A percentile compares a stretch with the other conserved stretches of the same genome.
These are phyloP conservation scores for Hymenopus coronatus DNA, from an alignment of 2,888 invertebrate species.

Conservation along the genomic window DNA sequence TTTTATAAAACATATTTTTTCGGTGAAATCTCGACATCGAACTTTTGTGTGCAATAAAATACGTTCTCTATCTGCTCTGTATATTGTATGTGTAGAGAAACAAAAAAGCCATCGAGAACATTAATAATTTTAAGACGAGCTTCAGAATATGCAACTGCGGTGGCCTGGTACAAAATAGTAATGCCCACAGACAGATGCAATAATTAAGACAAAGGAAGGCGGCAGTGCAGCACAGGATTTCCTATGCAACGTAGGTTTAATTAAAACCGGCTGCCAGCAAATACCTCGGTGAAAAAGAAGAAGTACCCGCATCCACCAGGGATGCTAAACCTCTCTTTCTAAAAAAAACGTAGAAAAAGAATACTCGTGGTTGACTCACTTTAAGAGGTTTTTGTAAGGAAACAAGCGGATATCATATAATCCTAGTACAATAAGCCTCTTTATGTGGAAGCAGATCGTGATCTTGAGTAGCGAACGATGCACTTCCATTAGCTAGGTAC, in stretches of 20 bases:
- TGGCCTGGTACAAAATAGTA: too few relatives aligned
- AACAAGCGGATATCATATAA: neutral
- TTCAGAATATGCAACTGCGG: too few relatives aligned
- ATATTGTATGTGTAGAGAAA: too few relatives aligned
- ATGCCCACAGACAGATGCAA: too few relatives aligned
- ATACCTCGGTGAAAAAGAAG: neutral
- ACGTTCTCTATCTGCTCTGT: too few relatives aligned
- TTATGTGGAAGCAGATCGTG: neutral
- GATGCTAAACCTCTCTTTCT: neutral
- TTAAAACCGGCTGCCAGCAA: neutral
- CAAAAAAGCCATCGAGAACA: too few relatives aligned
- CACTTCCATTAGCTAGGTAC: neutral
- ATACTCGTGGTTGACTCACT: neutral
- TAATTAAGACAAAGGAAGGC: too few relatives aligned
- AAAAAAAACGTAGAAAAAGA: neutral
- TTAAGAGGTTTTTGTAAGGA: neutral
- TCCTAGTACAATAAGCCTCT: neutral
- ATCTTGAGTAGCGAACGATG: neutral
- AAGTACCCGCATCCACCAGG: neutral
- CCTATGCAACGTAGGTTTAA: neutral
- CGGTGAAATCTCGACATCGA: too few relatives aligned
- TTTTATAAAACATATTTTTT: too few relatives aligned
- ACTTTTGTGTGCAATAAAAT: too few relatives aligned
- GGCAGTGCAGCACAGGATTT: too few relatives aligned
- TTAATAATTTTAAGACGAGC: too few relatives aligned